Evolutionary conservation across 2,113 vertebrate genomes (phyloP).

Genomic region (Nerophis ophidion): DNA sequence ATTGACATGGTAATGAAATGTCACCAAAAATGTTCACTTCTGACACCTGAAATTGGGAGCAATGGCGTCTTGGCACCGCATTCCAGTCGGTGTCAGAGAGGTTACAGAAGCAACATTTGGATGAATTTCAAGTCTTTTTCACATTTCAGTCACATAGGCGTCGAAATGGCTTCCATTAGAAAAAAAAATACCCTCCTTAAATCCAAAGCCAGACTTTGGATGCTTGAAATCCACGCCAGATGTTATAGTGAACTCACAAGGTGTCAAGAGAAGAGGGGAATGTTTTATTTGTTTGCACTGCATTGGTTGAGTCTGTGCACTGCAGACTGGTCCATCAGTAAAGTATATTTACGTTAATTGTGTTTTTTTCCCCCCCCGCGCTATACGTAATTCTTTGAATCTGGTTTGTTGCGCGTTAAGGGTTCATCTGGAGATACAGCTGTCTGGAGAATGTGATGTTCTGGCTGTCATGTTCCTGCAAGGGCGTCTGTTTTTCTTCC

Average conservation of each 20-base stretch:
- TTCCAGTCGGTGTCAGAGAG: conserved; percentile 19
- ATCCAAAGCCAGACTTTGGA: conserved; percentile 51
- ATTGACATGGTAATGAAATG: too few relatives aligned
- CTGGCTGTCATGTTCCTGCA: conserved; percentile 59
- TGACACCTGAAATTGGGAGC: too few relatives aligned
- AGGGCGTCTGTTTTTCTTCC: conserved; percentile 59
- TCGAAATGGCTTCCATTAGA: conserved; percentile 60
- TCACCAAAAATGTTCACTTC: too few relatives aligned
- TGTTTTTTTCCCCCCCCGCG: background rate
- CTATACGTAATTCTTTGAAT: conserved; percentile 26
- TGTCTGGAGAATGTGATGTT: conserved; percentile 64
- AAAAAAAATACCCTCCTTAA: conserved; percentile 50
- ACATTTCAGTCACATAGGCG: conserved; percentile 49
- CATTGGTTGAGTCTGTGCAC: conserved; percentile 19
- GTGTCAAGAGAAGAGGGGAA: conserved; percentile 35
- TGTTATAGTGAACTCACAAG: conserved; percentile 56
- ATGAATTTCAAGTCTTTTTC: conserved; percentile 35
- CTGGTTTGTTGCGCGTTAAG: conserved; percentile 8
- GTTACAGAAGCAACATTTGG: conserved; percentile 43
- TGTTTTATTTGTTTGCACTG: conserved; percentile 36
- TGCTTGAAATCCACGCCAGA: conserved; percentile 57
- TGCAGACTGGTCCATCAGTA: conserved; percentile 9
- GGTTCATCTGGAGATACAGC: conserved; percentile 60
- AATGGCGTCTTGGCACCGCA: background rate
- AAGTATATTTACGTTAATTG: too few relatives aligned